These are phyloP conservation scores for Drosophila sproati DNA, from an alignment of 1,140 invertebrate genomes.

Conservation along the genomic window DNA sequence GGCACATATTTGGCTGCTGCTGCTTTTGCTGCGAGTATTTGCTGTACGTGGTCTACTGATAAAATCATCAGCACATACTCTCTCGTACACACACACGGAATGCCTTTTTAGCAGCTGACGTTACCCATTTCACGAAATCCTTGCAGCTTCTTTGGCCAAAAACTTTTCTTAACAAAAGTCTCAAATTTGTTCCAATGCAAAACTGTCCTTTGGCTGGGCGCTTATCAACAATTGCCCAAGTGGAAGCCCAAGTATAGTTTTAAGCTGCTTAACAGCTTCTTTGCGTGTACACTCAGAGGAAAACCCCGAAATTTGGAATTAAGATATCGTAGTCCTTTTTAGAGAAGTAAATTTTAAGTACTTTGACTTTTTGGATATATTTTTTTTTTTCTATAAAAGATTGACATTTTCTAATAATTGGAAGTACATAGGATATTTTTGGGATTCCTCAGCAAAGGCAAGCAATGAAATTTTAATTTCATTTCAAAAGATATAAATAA, in stretches of 20 bases:
- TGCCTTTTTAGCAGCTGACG: conserved; percentile 24
- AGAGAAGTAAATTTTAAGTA: too few species aligned
- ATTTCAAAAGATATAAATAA: too few species aligned
- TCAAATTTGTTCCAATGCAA: conserved; percentile 80
- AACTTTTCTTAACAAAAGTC: conserved; percentile 69
- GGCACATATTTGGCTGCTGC: conserved; percentile 44
- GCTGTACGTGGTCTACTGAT: conserved; percentile 66
- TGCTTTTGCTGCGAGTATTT: conserved; percentile 20
- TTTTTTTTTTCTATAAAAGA: too few species aligned
- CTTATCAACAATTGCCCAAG: conserved; percentile 80
- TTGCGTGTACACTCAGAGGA: conserved; percentile 37
- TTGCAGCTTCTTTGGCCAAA: conserved; percentile 48
- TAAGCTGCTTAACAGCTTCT: conserved; percentile 82
- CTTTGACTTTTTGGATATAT: too few species aligned
- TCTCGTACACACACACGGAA: not conserved
- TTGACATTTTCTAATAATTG: too few species aligned
- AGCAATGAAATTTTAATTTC: too few species aligned
- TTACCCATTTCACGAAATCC: conserved; percentile 19
- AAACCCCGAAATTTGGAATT: not conserved
- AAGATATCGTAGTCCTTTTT: too few species aligned
- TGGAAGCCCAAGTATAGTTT: conserved; percentile 69
- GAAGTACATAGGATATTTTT: too few species aligned
- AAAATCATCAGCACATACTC: conserved; percentile 41
- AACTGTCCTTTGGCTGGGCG: conserved; percentile 77
- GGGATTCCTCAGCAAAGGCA: too few species aligned